These are phyloP conservation scores for Drosophila fulvimacula DNA, from an alignment of 2,888 invertebrate species.

Conservation along the genomic window DNA sequence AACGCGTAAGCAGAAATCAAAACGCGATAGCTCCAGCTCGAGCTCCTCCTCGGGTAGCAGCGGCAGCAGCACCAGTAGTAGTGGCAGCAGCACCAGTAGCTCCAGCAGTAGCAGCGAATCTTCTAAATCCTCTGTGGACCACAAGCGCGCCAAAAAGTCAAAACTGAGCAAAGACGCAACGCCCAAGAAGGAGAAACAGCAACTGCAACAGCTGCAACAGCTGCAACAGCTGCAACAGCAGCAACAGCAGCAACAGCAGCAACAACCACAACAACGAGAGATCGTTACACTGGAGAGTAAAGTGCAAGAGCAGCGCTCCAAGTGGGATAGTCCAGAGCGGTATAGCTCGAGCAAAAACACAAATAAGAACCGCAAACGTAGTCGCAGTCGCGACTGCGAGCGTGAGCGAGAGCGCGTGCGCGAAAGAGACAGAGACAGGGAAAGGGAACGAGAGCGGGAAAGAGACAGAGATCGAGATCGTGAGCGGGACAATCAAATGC, in stretches of 20 bases:
- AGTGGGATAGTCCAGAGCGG: conserved; percentile 79
- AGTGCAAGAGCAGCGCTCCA: conserved; percentile 69
- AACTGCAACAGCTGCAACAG: conserved; percentile 18
- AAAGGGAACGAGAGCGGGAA: conserved; percentile 24
- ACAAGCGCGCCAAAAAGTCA: conserved; percentile 22
- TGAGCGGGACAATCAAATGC: conserved; percentile 32
- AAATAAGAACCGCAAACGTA: conserved; percentile 32
- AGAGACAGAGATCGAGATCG: conserved; percentile 42
- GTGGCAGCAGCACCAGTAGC: conserved; percentile 11
- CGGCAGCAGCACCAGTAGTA: conserved; percentile 33
- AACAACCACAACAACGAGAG: conserved; percentile 20
- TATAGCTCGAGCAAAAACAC: conserved; percentile 27
- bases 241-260: conserved; percentile 16
- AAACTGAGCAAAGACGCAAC: conserved; percentile 10
- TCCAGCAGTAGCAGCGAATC: conserved; percentile 37
- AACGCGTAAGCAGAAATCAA: conserved; percentile 23
- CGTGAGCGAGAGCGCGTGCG: not conserved
- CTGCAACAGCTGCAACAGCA: conserved; percentile 7
- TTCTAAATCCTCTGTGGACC: conserved; percentile 33
- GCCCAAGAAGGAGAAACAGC: conserved; percentile 12
- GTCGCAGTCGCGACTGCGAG: conserved; percentile 26
- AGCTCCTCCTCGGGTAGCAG: conserved; percentile 30
- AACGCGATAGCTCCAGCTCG: conserved; percentile 36
- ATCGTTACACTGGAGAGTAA: conserved; percentile 21
- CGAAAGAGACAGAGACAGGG: conserved; percentile 4